Base-by-base conservation (phyloP, 2,113 vertebrate genomes). In the Xyrauchen texanus region DNA sequence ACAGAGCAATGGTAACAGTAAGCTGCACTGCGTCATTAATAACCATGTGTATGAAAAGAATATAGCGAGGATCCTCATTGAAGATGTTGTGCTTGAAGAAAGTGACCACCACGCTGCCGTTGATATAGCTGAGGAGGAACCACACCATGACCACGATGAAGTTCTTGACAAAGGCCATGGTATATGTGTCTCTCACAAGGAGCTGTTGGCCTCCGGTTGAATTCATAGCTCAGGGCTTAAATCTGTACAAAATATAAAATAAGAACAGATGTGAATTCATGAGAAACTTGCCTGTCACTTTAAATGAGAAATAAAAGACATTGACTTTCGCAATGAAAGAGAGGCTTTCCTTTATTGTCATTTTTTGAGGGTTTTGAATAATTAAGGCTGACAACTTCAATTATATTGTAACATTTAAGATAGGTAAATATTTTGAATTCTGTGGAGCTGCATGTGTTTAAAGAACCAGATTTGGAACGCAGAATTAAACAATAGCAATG, bases 1-100 rank as follows among this genome's bases (percentile, higher is more conserved):
- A 90, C 2, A 93, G 81, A 0, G 66, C 77, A 75, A 90, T 12
- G 47, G 90, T 89, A 53, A 91, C 82, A 0, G 90, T 91, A 45
- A 92, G 88, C 84, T 91, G 91, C 46, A 93, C 46, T 52, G 74
- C 89, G 1, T 93, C 90, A 7, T 90, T 93, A 8, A 93, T 87
- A 70, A 93, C 91, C 91, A 92, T 93, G 83, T 93, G 92, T 84
- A 92, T 91, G 86, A 93, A 93, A 44, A 93, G 91, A 80, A 93
- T 91, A 82, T 92, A 93, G 21, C 90, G 91, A 10, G 91, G 89
- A 82, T 92, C 89, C 34, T 91, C 88, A 7, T 90, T 88, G 58
- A 93, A 92, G 0, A 47, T 55, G 84, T 88, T 88, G 77, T 91
- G 88, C 78, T 77, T 90, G 44, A 91, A 88, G 78, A 91, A 93